Percentiles rank a stretch among this genome's conserved stretches.
Conservation (phyloP, 64 coral and sea anemone genomes). For the Montipora foliosa region DNA sequence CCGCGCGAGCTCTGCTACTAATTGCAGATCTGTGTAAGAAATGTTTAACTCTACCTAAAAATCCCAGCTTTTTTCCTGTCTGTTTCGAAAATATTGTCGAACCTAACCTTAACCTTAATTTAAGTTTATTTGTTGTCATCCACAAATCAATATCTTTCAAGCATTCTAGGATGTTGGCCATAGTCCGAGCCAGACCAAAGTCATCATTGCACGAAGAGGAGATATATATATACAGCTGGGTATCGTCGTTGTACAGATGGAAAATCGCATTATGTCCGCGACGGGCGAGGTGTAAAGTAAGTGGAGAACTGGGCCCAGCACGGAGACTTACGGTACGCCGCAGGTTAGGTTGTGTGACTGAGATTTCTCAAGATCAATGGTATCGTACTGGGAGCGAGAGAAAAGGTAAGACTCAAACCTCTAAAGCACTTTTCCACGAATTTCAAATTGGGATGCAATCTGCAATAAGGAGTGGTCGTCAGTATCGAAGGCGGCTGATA, state of each 20-base stretch:
- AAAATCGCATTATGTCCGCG: conserved; percentile 40
- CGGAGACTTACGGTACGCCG: not conserved
- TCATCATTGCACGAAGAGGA: not conserved
- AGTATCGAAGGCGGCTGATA: conserved; percentile 31
- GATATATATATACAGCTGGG: not conserved
- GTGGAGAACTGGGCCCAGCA: conserved; percentile 22
- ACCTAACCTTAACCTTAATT: not conserved
- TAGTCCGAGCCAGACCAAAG: not conserved
- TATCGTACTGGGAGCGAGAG: conserved; percentile 15
- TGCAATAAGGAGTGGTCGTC: conserved; percentile 9
- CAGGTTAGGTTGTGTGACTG: conserved; percentile 9
- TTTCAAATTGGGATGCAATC: conserved; percentile 5
- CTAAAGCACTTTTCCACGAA: not conserved
- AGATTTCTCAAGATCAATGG: conserved; percentile 47
- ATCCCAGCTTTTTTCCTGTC: no score
- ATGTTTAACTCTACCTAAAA: no score
- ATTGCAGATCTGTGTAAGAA: no score
- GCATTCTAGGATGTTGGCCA: not conserved
- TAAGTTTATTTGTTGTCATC: conserved; percentile 29
- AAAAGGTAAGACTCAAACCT: conserved; percentile 14
- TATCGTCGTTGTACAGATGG: conserved; percentile 15
- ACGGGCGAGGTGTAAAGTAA: conserved; percentile 36
- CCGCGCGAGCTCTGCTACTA: no score
- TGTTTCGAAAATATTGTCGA: no score
- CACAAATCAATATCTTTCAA: conserved; percentile 9